Evolutionary conservation across 1,140 invertebrate species (phyloP).

Genomic region (Macrosteles quadrilineatus): DNA sequence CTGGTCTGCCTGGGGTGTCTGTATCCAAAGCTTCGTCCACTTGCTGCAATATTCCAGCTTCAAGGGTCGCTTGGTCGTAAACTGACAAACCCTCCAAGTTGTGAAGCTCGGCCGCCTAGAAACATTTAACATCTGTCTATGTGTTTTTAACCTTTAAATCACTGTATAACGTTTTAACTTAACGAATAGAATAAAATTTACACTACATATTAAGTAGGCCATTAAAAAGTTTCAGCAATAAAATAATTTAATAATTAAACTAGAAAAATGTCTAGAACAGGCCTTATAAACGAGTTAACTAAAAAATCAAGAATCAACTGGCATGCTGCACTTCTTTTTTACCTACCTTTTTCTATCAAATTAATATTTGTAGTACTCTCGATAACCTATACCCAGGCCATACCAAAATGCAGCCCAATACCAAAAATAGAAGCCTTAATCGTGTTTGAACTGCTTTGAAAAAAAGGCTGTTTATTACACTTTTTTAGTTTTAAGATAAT

Average conservation of each 20-base stretch:
- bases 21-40: slow-evolving; percentile 53
- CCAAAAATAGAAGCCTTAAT: no score
- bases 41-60: slow-evolving; percentile 55
- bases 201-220: neutral
- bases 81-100: slow-evolving; percentile 50
- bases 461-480: no score
- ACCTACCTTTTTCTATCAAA: no score
- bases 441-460: no score
- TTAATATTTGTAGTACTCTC: no score
- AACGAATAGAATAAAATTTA: no score
- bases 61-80: slow-evolving; percentile 56
- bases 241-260: neutral
- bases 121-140: neutral
- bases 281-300: neutral
- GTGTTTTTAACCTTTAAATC: neutral
- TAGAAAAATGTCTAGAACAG: neutral
- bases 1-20: slow-evolving; percentile 36
- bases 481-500: no score
- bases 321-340: no score
- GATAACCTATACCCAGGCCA: no score
- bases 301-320: neutral
- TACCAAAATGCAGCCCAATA: no score
- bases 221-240: neutral
- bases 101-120: slow-evolving; percentile 49
- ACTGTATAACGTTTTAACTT: neutral